Conservation (phyloP, 2,888 invertebrate genomes). For the Scrobipalpa atriplicella region DNA sequence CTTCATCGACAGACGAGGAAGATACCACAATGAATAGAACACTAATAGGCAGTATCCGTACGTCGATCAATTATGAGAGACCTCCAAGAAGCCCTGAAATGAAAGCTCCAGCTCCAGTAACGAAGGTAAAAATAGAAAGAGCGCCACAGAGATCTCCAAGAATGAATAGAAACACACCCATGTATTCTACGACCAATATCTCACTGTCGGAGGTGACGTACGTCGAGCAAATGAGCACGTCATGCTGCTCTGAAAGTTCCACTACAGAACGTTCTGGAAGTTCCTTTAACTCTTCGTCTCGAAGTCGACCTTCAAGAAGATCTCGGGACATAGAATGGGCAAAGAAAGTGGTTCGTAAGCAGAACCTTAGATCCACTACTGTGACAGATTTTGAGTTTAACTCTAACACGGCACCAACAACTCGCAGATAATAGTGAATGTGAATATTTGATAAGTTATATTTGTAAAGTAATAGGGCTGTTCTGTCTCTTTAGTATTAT, state of each 20-base stretch:
- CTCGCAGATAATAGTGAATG: conserved; percentile 35
- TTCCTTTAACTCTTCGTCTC: conserved; percentile 56
- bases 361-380: not conserved
- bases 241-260: conserved; percentile 51
- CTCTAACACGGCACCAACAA: not conserved
- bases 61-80: not conserved
- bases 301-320: conserved; percentile 46
- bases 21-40: not conserved
- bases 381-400: conserved; percentile 24
- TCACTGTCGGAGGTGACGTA: conserved; percentile 54
- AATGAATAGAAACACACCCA: conserved; percentile 36
- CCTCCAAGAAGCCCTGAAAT: conserved; percentile 56
- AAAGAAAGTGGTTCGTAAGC: conserved; percentile 54
- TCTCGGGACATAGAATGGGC: conserved; percentile 67
- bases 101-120: conserved; percentile 56
- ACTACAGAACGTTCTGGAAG: conserved; percentile 51
- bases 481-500: conserved; percentile 55
- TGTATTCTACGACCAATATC: conserved; percentile 56
- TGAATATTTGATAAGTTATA: not conserved
- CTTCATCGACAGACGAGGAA: conserved; percentile 23
- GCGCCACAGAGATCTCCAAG: conserved; percentile 23
- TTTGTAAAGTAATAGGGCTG: conserved; percentile 35
- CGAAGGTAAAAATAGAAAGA: conserved; percentile 58
- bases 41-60: not conserved
- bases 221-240: conserved; percentile 47